Percentiles rank a stretch among this genome's conserved stretches.
phyloP scores from a whole-genome alignment of 2,113 vertebrate species.

The Sylvietta virens region DNA sequence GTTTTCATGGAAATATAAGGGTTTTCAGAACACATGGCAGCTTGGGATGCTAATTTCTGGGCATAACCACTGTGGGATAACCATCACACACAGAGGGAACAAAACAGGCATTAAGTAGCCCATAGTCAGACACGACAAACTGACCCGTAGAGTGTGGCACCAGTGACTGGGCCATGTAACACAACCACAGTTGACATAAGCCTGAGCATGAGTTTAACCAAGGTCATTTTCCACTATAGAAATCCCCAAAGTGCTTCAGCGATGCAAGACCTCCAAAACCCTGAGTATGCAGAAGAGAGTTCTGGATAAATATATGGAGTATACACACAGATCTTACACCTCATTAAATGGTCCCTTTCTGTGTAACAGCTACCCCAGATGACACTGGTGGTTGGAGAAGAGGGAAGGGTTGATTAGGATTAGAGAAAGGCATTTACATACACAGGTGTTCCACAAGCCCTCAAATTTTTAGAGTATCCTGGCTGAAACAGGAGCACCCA shows the following conservation, averaged over 20 bases:
- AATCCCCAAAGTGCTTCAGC: neutral
- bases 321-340: neutral
- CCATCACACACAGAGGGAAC: neutral
- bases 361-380: neutral
- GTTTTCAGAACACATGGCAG: neutral
- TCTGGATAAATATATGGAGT: neutral
- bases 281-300: neutral
- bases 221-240: neutral
- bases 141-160: fast-evolving
- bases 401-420: neutral
- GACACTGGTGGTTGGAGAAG: neutral
- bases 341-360: neutral
- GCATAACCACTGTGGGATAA: neutral
- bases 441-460: neutral
- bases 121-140: fast-evolving
- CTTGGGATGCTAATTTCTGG: neutral
- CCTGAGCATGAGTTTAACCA: neutral
- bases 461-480: neutral
- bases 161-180: neutral
- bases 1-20: neutral
- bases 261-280: neutral
- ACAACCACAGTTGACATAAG: neutral
- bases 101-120: neutral
- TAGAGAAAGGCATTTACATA: neutral
- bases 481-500: neutral